A percentile compares a stretch with the other conserved stretches of the same genome.
These are phyloP conservation scores for Microcebus ravelobensis DNA, from an alignment of 2,113 vertebrate genomes.

Conservation along the genomic window DNA sequence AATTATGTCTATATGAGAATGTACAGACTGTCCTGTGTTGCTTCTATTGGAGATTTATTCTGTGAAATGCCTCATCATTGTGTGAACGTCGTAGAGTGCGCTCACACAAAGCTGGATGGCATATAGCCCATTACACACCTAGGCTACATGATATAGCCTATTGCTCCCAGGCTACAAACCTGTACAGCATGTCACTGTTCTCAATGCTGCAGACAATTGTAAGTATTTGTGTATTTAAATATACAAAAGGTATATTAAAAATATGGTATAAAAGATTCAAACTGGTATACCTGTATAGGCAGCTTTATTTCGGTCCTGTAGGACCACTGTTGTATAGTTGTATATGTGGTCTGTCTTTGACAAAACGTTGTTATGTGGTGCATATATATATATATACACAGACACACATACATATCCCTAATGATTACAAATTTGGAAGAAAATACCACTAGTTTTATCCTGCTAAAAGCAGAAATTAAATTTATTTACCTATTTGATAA, in stretches of 20 bases:
- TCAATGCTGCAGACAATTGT: background rate
- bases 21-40: background rate
- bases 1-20: background rate
- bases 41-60: background rate
- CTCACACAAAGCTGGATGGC: background rate
- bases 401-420: accelerated
- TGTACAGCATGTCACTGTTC: background rate
- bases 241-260: background rate
- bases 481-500: background rate
- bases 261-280: background rate
- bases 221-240: background rate
- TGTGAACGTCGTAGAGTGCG: background rate
- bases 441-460: background rate
- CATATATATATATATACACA: background rate
- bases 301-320: background rate
- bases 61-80: background rate
- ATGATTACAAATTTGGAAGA: background rate
- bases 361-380: background rate
- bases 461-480: background rate
- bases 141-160: background rate
- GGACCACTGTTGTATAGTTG: background rate
- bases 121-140: background rate
- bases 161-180: background rate
- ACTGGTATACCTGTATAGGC: background rate
- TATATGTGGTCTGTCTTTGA: background rate